phyloP scores from a whole-genome alignment of 2,888 invertebrate species.

The Orchestes rusci region DNA sequence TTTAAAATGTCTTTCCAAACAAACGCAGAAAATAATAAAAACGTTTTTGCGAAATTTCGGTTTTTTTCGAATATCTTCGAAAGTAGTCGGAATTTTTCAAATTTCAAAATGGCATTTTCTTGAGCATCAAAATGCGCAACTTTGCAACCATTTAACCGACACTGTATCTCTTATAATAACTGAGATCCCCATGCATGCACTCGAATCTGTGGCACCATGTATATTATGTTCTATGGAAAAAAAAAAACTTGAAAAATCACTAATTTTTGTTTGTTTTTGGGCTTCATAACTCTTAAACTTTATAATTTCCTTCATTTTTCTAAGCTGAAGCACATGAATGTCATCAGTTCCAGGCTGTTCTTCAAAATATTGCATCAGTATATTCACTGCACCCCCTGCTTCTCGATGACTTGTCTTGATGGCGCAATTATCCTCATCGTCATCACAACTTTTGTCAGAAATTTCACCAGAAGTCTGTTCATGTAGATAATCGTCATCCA shows the following conservation, averaged over 20 bases:
- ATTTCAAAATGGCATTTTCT: too few species aligned
- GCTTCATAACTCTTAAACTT: slow-evolving; percentile 1
- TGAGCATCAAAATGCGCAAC: too few species aligned
- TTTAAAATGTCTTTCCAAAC: too few species aligned
- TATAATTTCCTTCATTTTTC: slow-evolving; percentile 6
- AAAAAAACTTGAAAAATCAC: slow-evolving; percentile 4
- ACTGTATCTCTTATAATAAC: too few species aligned
- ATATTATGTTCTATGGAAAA: not conserved
- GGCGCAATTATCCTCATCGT: slow-evolving; percentile 6
- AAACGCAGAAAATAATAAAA: too few species aligned
- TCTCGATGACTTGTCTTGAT: slow-evolving; percentile 11
- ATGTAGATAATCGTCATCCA: slow-evolving; percentile 10
- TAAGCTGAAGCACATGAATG: slow-evolving; percentile 5
- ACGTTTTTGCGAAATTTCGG: too few species aligned
- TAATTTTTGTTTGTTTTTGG: slow-evolving; percentile 3
- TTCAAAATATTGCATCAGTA: slow-evolving; percentile 12
- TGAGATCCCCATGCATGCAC: too few species aligned
- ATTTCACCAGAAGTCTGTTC: slow-evolving; percentile 3
- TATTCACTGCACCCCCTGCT: slow-evolving; percentile 10
- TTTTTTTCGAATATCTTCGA: too few species aligned
- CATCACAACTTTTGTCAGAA: slow-evolving; percentile 10
- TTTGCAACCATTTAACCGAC: too few species aligned
- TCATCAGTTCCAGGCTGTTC: slow-evolving; percentile 9
- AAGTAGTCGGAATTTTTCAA: too few species aligned
- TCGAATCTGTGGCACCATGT: not conserved